These are phyloP conservation scores for Zoanthus sansibaricus DNA, from an alignment of 92 coral and sea anemone species.

Conservation along the genomic window DNA sequence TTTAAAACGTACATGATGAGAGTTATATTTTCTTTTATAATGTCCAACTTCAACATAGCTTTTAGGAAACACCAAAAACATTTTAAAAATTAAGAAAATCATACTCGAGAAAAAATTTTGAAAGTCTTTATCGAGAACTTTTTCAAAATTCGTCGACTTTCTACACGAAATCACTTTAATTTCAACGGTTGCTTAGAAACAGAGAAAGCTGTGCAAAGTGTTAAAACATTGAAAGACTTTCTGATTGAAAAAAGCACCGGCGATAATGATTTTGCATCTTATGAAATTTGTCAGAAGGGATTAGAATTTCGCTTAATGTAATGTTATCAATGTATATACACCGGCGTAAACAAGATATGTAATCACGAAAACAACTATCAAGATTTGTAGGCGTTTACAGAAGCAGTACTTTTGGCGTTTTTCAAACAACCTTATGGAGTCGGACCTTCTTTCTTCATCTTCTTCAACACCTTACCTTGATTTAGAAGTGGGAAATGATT, in stretches of 20 bases:
- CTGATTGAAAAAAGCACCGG: not conserved
- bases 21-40: not conserved
- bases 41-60: not conserved
- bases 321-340: not conserved
- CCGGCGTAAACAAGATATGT: not conserved
- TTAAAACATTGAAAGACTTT: not conserved
- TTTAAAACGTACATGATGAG: not conserved
- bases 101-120: not conserved
- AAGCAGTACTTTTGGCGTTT: not conserved
- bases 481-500: slow-evolving; percentile 31
- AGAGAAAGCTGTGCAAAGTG: not conserved
- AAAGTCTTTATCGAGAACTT: not conserved
- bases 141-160: not conserved
- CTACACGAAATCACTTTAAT: not conserved
- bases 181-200: slow-evolving; percentile 34
- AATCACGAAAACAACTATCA: not conserved
- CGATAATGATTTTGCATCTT: not conserved
- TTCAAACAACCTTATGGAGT: slow-evolving; percentile 12
- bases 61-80: not conserved
- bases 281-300: not conserved
- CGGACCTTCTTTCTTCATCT: slow-evolving; percentile 11
- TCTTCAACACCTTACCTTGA: slow-evolving; percentile 42
- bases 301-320: not conserved
- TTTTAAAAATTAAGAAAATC: not conserved
- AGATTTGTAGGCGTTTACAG: not conserved